Conservation (phyloP, 2,113 vertebrate species). For the Carassius gibelio region DNA sequence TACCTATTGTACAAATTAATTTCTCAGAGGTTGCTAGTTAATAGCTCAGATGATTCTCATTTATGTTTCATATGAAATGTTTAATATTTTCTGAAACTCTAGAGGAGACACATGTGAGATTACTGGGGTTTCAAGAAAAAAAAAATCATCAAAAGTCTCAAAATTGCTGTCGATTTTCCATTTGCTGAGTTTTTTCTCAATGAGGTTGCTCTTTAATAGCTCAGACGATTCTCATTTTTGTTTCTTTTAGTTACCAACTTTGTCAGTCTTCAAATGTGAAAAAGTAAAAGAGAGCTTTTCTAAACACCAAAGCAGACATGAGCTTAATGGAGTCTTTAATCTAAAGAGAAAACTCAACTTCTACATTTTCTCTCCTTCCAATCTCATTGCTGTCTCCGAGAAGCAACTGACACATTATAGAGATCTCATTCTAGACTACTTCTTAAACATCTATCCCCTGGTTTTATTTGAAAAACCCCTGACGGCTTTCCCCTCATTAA, state of each 20-base stretch:
- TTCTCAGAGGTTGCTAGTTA: too few species aligned
- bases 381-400: background rate
- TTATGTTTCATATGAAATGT: too few species aligned
- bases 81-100: too few species aligned
- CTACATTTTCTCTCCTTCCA: background rate
- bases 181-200: too few species aligned
- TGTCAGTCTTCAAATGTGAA: background rate
- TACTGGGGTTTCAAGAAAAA: background rate
- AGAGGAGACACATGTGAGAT: background rate
- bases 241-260: background rate
- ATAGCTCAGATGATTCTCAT: too few species aligned
- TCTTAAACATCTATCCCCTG: background rate
- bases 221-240: background rate
- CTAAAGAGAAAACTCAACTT: background rate
- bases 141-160: too few species aligned
- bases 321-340: background rate
- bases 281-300: background rate
- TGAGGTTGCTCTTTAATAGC: too few species aligned
- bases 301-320: background rate
- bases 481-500: slow-evolving; percentile 47
- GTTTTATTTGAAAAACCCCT: slow-evolving; percentile 16
- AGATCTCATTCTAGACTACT: background rate
- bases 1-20: too few species aligned
- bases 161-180: too few species aligned
- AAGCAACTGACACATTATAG: background rate